Base-by-base conservation (phyloP, 1,140 invertebrate species). In the Melanaphis sacchari region DNA sequence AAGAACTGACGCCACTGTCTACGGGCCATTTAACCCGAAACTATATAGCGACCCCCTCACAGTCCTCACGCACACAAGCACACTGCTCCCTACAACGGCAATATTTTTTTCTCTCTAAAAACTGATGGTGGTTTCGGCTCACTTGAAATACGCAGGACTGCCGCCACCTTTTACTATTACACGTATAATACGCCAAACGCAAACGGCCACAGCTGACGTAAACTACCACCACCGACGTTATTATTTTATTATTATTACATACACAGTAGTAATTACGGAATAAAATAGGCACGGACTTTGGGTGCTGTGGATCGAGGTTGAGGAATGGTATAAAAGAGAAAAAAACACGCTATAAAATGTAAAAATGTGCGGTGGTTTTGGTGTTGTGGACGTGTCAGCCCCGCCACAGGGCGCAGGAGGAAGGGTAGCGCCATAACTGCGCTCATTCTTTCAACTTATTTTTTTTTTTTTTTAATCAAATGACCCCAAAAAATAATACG, bases 181-280 rank as follows among this genome's bases (percentile, higher is more conserved):
- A 85, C 24, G 41, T 41, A 41, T 43, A 76, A 24, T 85, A 31
- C 84, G 40, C 40, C 82, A 41, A 41, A 85, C 54, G 89, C 89
- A 40, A 59, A 90, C 49, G 89, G 89, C 49, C 89, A 90, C 89
- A 90, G 89, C 49, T 90, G 89, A 54, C 52, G 49, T 90, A 90
- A 90, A 90, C 49, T 90, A 76, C 89, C 89, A 38, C 26, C 84
- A 41, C 24, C 89, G 49, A 38, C 26, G 21, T 40, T 24, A 31
- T 85, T 85, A 41, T 85, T 43, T 41, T 85, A 26, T 41, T 31
- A 43, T 85, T 85, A 85, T 85, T 85, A 85, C 40, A 41, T 43
- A 41, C 31, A 43, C 40, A 22, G 15, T 24, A 38, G 54, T 66
- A 90, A 90, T 90, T 90, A 90, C 54, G 49, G 38, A 66, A 90